phyloP scores from a whole-genome alignment of 2,888 invertebrate species.

The Hydrotaea cyrtoneurina region DNA sequence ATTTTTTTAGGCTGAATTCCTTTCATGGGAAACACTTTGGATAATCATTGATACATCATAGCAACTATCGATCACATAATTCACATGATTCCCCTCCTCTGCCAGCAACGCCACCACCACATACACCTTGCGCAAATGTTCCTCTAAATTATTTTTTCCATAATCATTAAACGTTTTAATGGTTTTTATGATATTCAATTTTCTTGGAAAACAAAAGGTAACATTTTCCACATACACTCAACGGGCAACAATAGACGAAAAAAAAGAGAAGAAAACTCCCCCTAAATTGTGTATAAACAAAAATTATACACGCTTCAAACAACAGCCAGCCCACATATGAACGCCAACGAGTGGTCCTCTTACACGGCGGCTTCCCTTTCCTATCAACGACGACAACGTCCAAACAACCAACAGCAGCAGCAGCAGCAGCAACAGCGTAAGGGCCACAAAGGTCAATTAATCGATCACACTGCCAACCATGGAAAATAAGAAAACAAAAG shows the following conservation, averaged over 20 bases:
- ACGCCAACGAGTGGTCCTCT: no score
- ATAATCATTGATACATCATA: no score
- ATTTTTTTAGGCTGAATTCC: no score
- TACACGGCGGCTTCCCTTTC: no score
- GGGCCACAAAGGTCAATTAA: slow-evolving; percentile 50
- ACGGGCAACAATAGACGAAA: no score
- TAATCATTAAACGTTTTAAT: slow-evolving; percentile 34
- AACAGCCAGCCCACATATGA: background rate
- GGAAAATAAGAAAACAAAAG: background rate
- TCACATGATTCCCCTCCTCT: no score
- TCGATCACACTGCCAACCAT: slow-evolving; percentile 48
- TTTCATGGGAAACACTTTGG: no score
- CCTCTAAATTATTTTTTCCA: background rate
- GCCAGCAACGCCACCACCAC: no score
- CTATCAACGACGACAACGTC: no score
- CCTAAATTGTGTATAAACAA: slow-evolving; percentile 44
- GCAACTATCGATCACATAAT: no score
- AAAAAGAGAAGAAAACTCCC: slow-evolving; percentile 28
- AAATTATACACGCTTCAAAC: slow-evolving; percentile 50
- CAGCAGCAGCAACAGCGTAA: background rate
- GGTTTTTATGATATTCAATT: slow-evolving; percentile 35
- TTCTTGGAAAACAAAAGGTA: slow-evolving; percentile 40
- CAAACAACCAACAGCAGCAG: background rate
- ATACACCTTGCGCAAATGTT: background rate
- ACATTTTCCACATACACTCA: background rate